Base-by-base conservation (phyloP, 1,140 invertebrate species). In the Calosoma granatense region DNA sequence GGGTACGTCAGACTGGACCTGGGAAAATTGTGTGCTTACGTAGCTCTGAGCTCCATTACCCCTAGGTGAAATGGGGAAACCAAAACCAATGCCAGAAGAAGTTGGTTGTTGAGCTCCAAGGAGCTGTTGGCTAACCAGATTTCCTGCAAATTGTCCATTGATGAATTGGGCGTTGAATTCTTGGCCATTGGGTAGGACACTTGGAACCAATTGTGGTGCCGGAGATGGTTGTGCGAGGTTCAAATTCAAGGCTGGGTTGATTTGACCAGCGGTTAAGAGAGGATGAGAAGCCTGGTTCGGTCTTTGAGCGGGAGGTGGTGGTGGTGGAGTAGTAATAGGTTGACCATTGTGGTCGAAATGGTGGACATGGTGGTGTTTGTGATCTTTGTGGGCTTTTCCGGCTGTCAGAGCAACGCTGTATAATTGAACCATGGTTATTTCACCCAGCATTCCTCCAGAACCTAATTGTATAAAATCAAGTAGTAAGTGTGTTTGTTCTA, bases 321-420 rank as follows among this genome's bases (percentile, higher is more conserved):
- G 78, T 1, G 81, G 76, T 36, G 79, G 78, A 0, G 81, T 82
- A 20, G 81, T 79, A 41, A 83, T 72, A 14, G 78, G 78, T n/a
- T 68, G 73, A 1, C 84, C 84, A 59, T 88, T 83, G 63, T 89
- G 86, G 62, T 83, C 82, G 62, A 83, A 87, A 60, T 86, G 83
- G 64, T 89, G 86, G 0, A 78, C 87, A 64, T 90, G 87, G 65
- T 90, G 87, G 62, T 90, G 87, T 65, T 90, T 90, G 70, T 90
- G 87, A 64, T 89, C 86, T 54, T 81, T 84, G 67, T 90, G 88
- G 0, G 87, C 87, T 70, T 90, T 90, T 0, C 87, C 87, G 1
- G 87, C 87, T 1, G 84, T 86, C 30, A 90, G 68, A 0, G 87
- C 87, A 0, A 88, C 84, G 26, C 78, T 80, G 67, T 90, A 90